Base-by-base conservation (phyloP, 2,888 invertebrate genomes). In the Luperina nickerlii region DNA sequence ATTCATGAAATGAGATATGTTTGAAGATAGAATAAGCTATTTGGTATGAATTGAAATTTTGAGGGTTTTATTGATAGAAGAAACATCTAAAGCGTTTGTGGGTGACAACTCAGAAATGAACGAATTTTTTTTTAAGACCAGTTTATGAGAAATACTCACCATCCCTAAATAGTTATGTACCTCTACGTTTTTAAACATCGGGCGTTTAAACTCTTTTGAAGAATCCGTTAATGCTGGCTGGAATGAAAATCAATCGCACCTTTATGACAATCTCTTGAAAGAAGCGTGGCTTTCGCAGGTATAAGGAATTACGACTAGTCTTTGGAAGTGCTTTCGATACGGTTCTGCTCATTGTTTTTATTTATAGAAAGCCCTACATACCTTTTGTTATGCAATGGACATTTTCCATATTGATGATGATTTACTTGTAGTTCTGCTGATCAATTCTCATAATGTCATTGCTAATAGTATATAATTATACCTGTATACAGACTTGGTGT, bases 201-300 rank as follows among this genome's bases (percentile, higher is more conserved):
- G 5, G 13, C n/a, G 48, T 32, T 67, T 62, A 72, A 62, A 72
- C 6, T 71, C 13, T 78, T 70, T 20, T 38, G 6, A 67, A 32
- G 71, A 62, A 48, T 54, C 60, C 65, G 1, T 72, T 77, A 74
- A 60, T 54, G 27, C 54, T 60, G 11, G 32, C 42, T 63, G 27
- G 27, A 79, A 86, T 54, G 57, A 83, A 84, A 85, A 74, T 80
- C 76, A 80, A 83, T 83, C 45, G 67, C 45, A 62, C 15, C 48
- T 74, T 74, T 60, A 54, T 57, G 67, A 63, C 54, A 83, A 74
- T 83, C 76, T 83, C 27, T 79, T 57, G 38, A 71, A 72, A 79
- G 60, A 42, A 71, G 20, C 54, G 45, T 51, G 8, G 63, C 57
- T 79, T 71, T 13, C 13, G 32, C 66, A 62, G 57, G 63, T 72